Conservation (phyloP, 2,113 vertebrate genomes). For the Seriola quinqueradiata region DNA sequence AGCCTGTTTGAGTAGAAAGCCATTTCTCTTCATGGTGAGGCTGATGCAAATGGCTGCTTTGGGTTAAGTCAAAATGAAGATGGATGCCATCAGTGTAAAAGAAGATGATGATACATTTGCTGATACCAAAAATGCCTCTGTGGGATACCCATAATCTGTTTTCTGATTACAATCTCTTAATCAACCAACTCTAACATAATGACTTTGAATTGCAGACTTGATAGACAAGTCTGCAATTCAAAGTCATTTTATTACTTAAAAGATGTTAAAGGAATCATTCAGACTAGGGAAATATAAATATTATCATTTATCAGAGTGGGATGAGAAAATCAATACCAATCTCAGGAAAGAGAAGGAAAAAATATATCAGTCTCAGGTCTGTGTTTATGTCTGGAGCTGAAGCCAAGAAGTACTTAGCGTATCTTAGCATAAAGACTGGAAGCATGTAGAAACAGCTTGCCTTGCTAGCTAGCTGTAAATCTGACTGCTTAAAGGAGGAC, state of each 20-base stretch:
- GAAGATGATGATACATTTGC: not conserved
- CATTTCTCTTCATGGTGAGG: conserved; percentile 21
- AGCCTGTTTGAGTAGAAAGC: conserved; percentile 19
- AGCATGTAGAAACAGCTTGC: not conserved
- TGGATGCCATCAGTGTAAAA: conserved; percentile 6
- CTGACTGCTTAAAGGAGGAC: not conserved
- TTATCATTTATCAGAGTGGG: not conserved
- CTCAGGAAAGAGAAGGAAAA: too few relatives aligned
- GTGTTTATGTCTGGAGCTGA: not conserved
- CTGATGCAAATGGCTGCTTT: conserved; percentile 13
- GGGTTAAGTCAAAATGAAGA: conserved; percentile 43
- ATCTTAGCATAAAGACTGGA: not conserved
- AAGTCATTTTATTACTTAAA: not conserved
- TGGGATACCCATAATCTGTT: not conserved
- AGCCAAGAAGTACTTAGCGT: not conserved
- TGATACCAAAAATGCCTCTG: not conserved
- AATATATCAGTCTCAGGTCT: not conserved
- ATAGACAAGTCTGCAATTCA: not conserved
- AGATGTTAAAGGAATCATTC: not conserved
- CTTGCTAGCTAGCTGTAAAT: not conserved
- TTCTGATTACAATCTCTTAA: conserved; percentile 4
- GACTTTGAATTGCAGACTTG: not conserved
- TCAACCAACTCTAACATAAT: not conserved
- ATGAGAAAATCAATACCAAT: not conserved
- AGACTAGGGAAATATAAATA: not conserved